A percentile compares a stretch with the other conserved stretches of the same genome.
These are phyloP conservation scores for Coelogynopora nodosa DNA, from an alignment of 2,888 invertebrate species.

Conservation along the genomic window DNA sequence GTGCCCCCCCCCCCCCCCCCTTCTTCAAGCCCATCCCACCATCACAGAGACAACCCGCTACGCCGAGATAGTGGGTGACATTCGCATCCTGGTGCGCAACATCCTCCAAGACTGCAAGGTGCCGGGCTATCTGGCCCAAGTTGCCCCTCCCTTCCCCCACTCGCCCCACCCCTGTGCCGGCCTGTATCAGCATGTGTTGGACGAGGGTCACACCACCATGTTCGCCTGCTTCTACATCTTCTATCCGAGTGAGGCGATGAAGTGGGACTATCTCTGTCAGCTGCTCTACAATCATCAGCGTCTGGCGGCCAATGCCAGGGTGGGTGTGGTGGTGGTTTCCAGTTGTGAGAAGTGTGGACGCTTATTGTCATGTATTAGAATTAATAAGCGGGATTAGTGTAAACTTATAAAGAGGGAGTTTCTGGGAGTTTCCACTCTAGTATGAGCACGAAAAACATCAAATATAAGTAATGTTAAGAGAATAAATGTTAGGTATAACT, in stretches of 20 bases:
- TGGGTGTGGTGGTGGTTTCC: not conserved
- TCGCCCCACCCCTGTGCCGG: conserved; percentile 48
- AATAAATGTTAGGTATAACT: too few relatives aligned
- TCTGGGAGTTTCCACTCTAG: too few relatives aligned
- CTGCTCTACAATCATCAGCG: conserved; percentile 57
- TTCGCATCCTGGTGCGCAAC: conserved; percentile 74
- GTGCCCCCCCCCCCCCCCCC: too few relatives aligned
- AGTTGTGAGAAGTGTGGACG: too few relatives aligned
- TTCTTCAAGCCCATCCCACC: conserved; percentile 47
- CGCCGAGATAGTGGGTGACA: conserved; percentile 80
- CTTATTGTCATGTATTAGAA: too few relatives aligned
- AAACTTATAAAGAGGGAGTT: too few relatives aligned
- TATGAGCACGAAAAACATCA: too few relatives aligned
- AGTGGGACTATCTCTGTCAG: conserved; percentile 86
- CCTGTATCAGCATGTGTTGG: conserved; percentile 48
- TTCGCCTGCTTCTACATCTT: conserved; percentile 83
- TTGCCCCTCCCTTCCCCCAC: conserved; percentile 47
- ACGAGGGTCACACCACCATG: conserved; percentile 50
- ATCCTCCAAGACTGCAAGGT: conserved; percentile 65
- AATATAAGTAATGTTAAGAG: too few relatives aligned
- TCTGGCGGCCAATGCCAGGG: not conserved
- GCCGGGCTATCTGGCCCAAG: conserved; percentile 46
- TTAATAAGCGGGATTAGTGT: too few relatives aligned
- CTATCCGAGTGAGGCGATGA: conserved; percentile 84
- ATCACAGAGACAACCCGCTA: conserved; percentile 71